These are phyloP conservation scores for Drosophila pseudoobscura DNA, from an alignment of 1,140 invertebrate genomes.

Conservation along the genomic window DNA sequence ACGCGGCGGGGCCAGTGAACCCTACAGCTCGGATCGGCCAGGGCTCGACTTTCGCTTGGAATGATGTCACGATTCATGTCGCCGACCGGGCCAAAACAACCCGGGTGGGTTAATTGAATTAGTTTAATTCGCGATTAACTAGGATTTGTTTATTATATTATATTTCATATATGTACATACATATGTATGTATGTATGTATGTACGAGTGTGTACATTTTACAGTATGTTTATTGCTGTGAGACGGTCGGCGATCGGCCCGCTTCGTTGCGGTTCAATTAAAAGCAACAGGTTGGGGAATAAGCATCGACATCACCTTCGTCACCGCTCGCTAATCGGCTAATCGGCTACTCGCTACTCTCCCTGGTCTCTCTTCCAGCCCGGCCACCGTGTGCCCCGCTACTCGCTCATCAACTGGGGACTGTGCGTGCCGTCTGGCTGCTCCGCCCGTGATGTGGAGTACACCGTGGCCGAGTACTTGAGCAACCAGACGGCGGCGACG, in stretches of 20 bases:
- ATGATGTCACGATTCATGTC: neutral
- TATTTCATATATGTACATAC: too few relatives aligned
- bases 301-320: too few relatives aligned
- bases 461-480: slow-evolving; percentile 84
- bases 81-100: slow-evolving; percentile 5
- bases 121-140: neutral
- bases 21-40: neutral
- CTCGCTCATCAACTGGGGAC: slow-evolving; percentile 86
- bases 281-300: too few relatives aligned
- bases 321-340: neutral
- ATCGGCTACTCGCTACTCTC: neutral
- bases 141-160: slow-evolving; percentile 2
- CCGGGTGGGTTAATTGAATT: slow-evolving; percentile 5
- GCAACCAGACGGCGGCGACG: slow-evolving; percentile 83
- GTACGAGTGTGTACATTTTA: too few relatives aligned
- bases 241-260: too few relatives aligned
- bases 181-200: too few relatives aligned
- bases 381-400: slow-evolving; percentile 87
- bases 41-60: too few relatives aligned
- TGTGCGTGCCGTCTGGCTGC: slow-evolving; percentile 86
- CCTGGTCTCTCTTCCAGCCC: slow-evolving; percentile 83
- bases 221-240: too few relatives aligned
- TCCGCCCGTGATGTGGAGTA: slow-evolving; percentile 85
- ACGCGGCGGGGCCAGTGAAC: slow-evolving; percentile 45
- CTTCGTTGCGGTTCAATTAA: neutral